Evolutionary conservation across 1,140 invertebrate species (phyloP).

Genomic region (Meloidogyne exigua): DNA sequence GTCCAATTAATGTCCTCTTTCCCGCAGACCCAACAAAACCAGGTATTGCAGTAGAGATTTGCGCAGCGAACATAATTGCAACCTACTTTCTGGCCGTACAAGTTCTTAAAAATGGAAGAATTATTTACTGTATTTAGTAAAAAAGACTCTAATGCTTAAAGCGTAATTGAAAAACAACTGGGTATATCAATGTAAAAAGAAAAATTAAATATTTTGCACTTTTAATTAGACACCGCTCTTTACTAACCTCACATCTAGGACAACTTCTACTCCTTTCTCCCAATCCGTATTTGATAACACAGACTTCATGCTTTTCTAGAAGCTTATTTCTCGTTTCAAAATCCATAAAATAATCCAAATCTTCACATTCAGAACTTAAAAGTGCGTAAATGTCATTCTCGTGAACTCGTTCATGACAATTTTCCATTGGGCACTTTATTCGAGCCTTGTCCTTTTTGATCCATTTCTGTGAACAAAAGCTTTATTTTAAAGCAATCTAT

Average conservation of each 20-base stretch:
- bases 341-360: not conserved
- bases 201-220: too few relatives aligned
- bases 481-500: not conserved
- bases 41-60: slow-evolving; percentile 37
- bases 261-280: slow-evolving; percentile 3
- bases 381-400: not conserved
- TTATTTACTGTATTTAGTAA: not conserved
- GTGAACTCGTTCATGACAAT: not conserved
- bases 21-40: slow-evolving; percentile 39
- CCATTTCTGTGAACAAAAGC: not conserved
- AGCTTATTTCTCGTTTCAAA: not conserved
- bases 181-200: too few relatives aligned
- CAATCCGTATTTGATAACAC: not conserved
- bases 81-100: slow-evolving; percentile 33
- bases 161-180: too few relatives aligned
- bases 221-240: too few relatives aligned
- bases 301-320: not conserved
- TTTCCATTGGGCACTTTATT: not conserved
- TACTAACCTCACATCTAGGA: not conserved
- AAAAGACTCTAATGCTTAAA: too few relatives aligned
- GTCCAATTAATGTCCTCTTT: slow-evolving; percentile 14
- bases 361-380: not conserved
- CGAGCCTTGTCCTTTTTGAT: not conserved
- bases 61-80: slow-evolving; percentile 37
- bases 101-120: slow-evolving; percentile 28